Conservation (phyloP, 2,888 invertebrate genomes). For the Magallana nippona region DNA sequence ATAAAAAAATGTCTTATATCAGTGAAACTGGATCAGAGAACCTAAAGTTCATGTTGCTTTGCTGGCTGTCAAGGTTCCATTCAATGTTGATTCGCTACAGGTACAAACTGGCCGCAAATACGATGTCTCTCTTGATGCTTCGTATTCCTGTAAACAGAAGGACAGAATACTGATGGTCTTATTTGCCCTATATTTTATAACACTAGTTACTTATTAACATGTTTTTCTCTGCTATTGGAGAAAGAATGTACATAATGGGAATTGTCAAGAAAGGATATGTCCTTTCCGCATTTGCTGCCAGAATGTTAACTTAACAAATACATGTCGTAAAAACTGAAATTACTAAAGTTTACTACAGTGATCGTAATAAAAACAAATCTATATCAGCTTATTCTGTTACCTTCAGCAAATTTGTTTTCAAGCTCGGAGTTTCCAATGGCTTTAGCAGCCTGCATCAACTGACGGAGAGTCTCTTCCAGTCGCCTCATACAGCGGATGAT, state of each 20-base stretch:
- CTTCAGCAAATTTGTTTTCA: conserved; percentile 96
- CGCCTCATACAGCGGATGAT: conserved; percentile 96
- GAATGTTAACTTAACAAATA: too few relatives aligned
- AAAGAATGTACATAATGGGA: too few relatives aligned
- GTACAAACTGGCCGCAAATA: conserved; percentile 99
- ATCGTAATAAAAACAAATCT: not conserved
- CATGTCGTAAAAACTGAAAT: too few relatives aligned
- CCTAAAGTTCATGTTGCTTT: not conserved
- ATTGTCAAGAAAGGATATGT: too few relatives aligned
- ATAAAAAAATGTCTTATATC: too few relatives aligned
- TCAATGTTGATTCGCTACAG: conserved; percentile 78
- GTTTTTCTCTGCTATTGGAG: too few relatives aligned
- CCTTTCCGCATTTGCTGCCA: too few relatives aligned
- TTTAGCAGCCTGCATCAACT: conserved; percentile 97
- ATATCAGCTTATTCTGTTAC: conserved; percentile 80
- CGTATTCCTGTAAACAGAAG: conserved; percentile 82
- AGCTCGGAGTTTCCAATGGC: conserved; percentile 97
- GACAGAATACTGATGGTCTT: not conserved
- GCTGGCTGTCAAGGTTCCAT: too few relatives aligned
- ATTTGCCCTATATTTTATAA: too few relatives aligned
- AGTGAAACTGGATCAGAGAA: not conserved
- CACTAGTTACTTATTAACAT: too few relatives aligned
- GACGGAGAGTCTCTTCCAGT: conserved; percentile 95
- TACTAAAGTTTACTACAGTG: not conserved
- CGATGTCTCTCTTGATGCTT: conserved; percentile 96